Conservation (phyloP, 2,888 invertebrate species). For the Melanostoma mellinum region DNA sequence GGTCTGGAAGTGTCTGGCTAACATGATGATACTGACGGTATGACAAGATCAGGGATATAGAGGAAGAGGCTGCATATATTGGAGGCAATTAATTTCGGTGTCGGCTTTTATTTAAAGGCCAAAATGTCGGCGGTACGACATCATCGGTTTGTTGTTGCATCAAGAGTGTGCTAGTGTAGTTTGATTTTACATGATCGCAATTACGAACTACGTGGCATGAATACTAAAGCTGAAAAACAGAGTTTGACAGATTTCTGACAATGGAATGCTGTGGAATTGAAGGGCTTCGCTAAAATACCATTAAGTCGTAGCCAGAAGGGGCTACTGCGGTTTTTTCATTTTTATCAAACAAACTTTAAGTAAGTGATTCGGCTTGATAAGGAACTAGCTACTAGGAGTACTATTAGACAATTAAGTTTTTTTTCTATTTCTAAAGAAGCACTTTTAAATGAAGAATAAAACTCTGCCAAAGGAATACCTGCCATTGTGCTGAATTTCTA, state of each 20-base stretch:
- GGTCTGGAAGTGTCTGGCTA: conserved; percentile 67
- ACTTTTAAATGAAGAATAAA: too few relatives aligned
- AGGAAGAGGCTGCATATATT: conserved; percentile 64
- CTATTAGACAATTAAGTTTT: too few relatives aligned
- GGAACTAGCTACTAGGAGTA: too few relatives aligned
- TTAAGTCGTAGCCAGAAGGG: too few relatives aligned
- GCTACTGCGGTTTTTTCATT: too few relatives aligned
- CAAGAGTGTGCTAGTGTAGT: conserved; percentile 40
- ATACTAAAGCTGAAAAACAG: conserved; percentile 43
- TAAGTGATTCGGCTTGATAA: too few relatives aligned
- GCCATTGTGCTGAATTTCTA: too few relatives aligned
- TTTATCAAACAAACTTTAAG: too few relatives aligned
- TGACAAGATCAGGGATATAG: conserved; percentile 56
- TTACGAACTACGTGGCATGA: conserved; percentile 65
- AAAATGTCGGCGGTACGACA: conserved; percentile 49
- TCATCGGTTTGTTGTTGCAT: conserved; percentile 28
- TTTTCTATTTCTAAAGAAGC: too few relatives aligned
- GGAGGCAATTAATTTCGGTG: conserved; percentile 70
- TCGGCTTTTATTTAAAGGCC: conserved; percentile 64
- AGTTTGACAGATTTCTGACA: conserved; percentile 53
- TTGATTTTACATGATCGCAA: conserved; percentile 66
- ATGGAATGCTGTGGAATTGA: conserved; percentile 20
- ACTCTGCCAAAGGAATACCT: too few relatives aligned
- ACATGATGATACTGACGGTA: conserved; percentile 68
- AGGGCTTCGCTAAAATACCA: background rate